Conservation (phyloP, 2,797 vertebrate species). For the Syngnathus acus region DNA sequence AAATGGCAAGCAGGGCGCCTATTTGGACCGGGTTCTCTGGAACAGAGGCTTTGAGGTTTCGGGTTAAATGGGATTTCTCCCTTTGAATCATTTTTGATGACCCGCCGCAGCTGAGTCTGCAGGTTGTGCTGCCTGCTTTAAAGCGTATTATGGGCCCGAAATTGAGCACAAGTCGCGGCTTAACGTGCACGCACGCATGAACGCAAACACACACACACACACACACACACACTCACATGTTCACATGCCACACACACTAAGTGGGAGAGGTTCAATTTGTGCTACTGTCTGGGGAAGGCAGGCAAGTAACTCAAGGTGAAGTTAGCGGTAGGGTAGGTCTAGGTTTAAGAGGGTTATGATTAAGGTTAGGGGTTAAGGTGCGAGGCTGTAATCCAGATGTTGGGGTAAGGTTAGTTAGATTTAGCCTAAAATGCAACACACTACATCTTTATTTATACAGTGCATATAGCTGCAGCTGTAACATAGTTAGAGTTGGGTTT, state of each 20-base stretch:
- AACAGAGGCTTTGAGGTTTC: constrained; percentile 60
- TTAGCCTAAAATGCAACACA: no score
- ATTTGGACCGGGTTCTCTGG: constrained; percentile 56
- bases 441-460: no score
- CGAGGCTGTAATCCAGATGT: neutral
- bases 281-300: neutral
- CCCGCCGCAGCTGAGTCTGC: constrained; percentile 68
- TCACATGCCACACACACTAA: neutral
- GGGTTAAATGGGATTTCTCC: constrained; percentile 74
- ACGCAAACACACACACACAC: constrained; percentile 7
- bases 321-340: neutral
- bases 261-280: neutral
- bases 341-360: neutral
- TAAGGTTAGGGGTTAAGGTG: neutral
- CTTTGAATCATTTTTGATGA: constrained; percentile 72
- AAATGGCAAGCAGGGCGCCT: constrained; percentile 48
- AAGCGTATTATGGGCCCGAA: constrained; percentile 64
- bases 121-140: constrained; percentile 65
- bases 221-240: neutral
- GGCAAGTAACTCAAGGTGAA: neutral
- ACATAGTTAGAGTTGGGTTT: neutral
- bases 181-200: constrained; percentile 36
- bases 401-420: neutral
- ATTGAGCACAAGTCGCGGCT: constrained; percentile 56
- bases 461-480: no score